A percentile compares a stretch with the other conserved stretches of the same genome.
phyloP scores from a whole-genome alignment of 2,888 invertebrate species.

The Pheosia gnoma region DNA sequence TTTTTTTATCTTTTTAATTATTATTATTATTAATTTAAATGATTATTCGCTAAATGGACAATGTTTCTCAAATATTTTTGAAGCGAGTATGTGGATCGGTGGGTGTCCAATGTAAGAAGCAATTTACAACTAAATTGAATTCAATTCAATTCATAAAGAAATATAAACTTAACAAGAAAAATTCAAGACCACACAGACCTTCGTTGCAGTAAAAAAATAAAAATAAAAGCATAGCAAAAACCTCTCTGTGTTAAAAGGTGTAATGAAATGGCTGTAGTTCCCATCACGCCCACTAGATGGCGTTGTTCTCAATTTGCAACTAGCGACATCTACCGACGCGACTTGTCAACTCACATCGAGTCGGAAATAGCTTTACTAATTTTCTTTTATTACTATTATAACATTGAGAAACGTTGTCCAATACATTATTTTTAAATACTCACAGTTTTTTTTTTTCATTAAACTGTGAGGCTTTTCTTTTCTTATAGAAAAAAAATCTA shows the following conservation, averaged over 20 bases:
- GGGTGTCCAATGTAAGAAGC: background rate
- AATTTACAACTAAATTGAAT: too few species aligned
- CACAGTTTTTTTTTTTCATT: conserved; percentile 30
- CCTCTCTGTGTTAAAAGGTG: too few species aligned
- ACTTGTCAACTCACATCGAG: conserved; percentile 7
- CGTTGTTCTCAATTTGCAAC: background rate
- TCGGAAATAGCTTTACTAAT: conserved; percentile 14
- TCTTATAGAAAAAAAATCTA: conserved; percentile 17
- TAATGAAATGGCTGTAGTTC: too few species aligned
- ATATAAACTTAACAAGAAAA: too few species aligned
- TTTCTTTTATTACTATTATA: conserved; percentile 8
- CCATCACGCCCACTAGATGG: background rate
- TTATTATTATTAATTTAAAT: conserved; percentile 15
- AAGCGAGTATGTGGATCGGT: background rate
- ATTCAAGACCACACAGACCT: too few species aligned
- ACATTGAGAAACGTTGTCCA: conserved; percentile 21
- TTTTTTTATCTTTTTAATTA: conserved; percentile 25
- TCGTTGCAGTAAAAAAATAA: too few species aligned
- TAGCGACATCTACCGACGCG: background rate
- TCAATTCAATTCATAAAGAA: too few species aligned
- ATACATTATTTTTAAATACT: background rate
- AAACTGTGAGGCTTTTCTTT: conserved; percentile 31
- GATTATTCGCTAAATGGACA: conserved; percentile 20
- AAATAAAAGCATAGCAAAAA: too few species aligned
- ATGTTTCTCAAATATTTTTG: conserved; percentile 19